Percentiles rank a stretch among this genome's conserved stretches.
Evolutionary conservation across 1,140 invertebrate species (phyloP).

Genomic region (Popillia japonica): DNA sequence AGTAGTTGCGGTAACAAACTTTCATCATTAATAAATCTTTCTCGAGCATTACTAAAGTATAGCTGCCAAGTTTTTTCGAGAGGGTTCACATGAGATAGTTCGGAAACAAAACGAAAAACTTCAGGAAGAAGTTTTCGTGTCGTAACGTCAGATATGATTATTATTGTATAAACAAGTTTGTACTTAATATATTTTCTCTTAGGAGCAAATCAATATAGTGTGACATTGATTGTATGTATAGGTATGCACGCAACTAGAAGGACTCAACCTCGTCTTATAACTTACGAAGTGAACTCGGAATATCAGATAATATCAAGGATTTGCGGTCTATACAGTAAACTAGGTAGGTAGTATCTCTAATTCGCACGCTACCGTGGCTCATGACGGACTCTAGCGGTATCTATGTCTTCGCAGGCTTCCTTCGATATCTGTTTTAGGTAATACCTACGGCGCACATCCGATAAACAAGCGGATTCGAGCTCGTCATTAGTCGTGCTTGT

Average conservation of each 20-base stretch:
- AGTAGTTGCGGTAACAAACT: neutral
- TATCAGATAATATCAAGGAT: neutral
- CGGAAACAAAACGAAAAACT: too few relatives aligned
- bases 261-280: too few relatives aligned
- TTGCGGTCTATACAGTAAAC: neutral
- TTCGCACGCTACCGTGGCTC: neutral
- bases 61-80: neutral
- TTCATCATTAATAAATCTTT: conserved; percentile 16
- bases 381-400: neutral
- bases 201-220: too few relatives aligned
- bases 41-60: neutral
- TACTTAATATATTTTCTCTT: too few relatives aligned
- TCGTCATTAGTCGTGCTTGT: neutral
- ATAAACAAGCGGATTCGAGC: neutral
- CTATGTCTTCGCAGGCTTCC: neutral
- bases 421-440: neutral
- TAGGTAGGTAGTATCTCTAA: neutral
- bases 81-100: neutral
- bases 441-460: neutral
- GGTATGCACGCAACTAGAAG: too few relatives aligned
- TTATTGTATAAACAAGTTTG: too few relatives aligned
- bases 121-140: too few relatives aligned
- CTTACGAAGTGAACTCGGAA: too few relatives aligned
- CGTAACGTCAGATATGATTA: too few relatives aligned
- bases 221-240: too few relatives aligned